These are phyloP conservation scores for Labeo calbasu DNA, from an alignment of 2,797 vertebrate species.

Conservation along the genomic window DNA sequence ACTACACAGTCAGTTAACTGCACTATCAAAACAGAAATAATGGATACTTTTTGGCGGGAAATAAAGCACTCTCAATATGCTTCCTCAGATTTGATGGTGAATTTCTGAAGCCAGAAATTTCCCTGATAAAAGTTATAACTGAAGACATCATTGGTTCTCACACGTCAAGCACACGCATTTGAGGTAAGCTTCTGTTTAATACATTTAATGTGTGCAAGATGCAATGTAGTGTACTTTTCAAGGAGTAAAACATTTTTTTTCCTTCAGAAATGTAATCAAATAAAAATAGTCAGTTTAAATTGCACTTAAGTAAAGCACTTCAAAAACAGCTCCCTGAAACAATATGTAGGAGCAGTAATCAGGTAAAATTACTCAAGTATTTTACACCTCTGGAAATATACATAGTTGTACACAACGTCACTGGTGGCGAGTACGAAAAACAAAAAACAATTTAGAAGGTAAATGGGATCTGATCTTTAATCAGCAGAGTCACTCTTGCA, in stretches of 20 bases:
- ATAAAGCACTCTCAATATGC: background rate
- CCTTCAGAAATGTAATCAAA: too few relatives aligned
- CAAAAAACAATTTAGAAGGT: background rate
- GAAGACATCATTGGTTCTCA: background rate
- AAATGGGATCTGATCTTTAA: slow-evolving; percentile 24
- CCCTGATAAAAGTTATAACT: background rate
- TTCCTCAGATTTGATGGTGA: background rate
- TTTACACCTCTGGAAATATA: background rate
- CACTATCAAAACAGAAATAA: too few relatives aligned
- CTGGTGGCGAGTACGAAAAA: background rate
- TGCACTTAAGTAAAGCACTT: background rate
- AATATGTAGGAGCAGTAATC: background rate
- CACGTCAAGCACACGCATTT: background rate
- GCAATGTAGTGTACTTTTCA: background rate
- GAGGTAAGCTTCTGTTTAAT: background rate
- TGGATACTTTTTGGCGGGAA: too few relatives aligned
- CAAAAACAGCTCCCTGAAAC: background rate
- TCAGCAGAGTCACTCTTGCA: slow-evolving; percentile 1
- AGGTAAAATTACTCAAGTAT: background rate
- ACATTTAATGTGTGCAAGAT: background rate
- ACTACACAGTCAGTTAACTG: background rate
- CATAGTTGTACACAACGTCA: background rate
- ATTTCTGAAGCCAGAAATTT: background rate
- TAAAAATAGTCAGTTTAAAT: background rate
- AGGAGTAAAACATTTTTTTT: background rate